Conservation (phyloP, 2,797 vertebrate genomes). For the Salarias fasciatus region DNA sequence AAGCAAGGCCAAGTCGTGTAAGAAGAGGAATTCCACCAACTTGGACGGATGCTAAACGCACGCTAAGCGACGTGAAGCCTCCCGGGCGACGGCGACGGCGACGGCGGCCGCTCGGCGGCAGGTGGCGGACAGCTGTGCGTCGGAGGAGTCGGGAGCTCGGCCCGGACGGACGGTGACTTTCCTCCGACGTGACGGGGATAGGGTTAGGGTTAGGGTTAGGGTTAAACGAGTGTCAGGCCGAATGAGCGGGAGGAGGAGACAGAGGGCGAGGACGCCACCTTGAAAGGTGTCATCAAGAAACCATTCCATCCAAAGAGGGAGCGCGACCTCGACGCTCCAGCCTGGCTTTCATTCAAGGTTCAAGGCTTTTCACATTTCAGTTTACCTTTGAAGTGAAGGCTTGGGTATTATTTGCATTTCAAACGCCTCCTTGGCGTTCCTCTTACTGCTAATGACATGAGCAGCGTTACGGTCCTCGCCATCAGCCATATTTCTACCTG, state of each 20-base stretch:
- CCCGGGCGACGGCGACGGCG: slow-evolving; percentile 23
- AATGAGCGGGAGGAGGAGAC: slow-evolving; percentile 27
- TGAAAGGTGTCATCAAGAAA: slow-evolving; percentile 4
- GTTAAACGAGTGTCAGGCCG: slow-evolving; percentile 53
- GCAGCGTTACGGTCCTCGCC: no score
- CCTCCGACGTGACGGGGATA: slow-evolving; percentile 28
- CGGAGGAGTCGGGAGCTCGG: slow-evolving; percentile 55
- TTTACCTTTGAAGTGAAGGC: no score
- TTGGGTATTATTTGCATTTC: no score
- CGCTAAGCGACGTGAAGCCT: slow-evolving; percentile 52
- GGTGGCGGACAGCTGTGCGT: slow-evolving; percentile 70
- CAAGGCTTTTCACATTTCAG: no score
- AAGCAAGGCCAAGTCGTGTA: slow-evolving; percentile 13
- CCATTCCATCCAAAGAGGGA: no score
- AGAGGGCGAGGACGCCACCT: slow-evolving; percentile 9
- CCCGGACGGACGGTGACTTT: slow-evolving; percentile 47
- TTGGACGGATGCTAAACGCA: slow-evolving; percentile 42
- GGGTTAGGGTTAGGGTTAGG: no score
- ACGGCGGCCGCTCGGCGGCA: slow-evolving; percentile 55
- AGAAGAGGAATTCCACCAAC: slow-evolving; percentile 22
- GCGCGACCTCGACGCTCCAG: no score
- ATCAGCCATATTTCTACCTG: no score
- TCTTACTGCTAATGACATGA: no score
- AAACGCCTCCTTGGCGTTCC: no score
- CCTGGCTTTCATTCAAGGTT: no score